Conservation (phyloP, 2,888 invertebrate species). For the Drosophila paucipuncta region DNA sequence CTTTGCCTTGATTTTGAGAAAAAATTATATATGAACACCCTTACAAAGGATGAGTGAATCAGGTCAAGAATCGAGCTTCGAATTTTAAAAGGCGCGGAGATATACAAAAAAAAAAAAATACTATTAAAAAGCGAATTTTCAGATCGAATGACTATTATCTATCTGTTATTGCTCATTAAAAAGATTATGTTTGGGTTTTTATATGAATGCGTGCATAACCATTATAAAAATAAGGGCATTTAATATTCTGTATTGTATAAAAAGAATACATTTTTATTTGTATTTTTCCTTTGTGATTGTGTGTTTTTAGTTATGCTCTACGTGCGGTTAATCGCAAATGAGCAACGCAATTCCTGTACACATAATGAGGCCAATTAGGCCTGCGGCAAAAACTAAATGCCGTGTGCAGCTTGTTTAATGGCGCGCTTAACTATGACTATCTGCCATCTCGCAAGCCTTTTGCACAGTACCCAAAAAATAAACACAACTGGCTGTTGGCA, state of each 20-base stretch:
- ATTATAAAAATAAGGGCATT: slow-evolving; percentile 16
- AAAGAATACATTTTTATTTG: slow-evolving; percentile 9
- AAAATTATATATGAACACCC: slow-evolving; percentile 17
- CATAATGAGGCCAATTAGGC: slow-evolving; percentile 79
- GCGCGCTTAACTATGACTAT: slow-evolving; percentile 61
- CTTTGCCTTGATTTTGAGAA: slow-evolving; percentile 46
- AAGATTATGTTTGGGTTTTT: neutral
- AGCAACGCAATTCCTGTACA: slow-evolving; percentile 61
- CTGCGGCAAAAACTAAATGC: slow-evolving; percentile 76
- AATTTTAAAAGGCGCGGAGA: neutral
- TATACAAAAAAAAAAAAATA: neutral
- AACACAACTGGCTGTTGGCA: slow-evolving; percentile 12
- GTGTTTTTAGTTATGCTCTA: slow-evolving; percentile 59
- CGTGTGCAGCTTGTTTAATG: slow-evolving; percentile 75
- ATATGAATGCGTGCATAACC: neutral
- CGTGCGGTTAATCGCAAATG: slow-evolving; percentile 77
- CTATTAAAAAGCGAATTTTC: neutral
- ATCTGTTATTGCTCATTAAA: neutral
- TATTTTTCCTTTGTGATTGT: slow-evolving; percentile 10
- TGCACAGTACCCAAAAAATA: slow-evolving; percentile 7
- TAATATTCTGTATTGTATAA: slow-evolving; percentile 4
- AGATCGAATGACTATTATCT: neutral
- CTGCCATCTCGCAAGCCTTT: neutral
- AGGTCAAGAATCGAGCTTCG: neutral
- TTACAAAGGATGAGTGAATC: neutral